Evolutionary conservation across 2,113 vertebrate genomes (phyloP).

Genomic region (Lichenostomus cassidix): DNA sequence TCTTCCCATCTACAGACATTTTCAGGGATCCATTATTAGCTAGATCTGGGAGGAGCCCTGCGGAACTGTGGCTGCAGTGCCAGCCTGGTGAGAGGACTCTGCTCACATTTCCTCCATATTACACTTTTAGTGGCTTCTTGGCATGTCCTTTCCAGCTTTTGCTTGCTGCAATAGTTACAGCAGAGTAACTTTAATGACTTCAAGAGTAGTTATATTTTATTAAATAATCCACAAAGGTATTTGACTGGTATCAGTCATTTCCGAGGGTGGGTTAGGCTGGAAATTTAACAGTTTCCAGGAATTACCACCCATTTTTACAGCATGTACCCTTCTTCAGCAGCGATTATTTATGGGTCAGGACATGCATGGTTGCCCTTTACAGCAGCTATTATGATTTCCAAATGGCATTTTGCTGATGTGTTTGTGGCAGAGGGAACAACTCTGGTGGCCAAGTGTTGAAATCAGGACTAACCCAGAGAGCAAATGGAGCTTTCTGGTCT

Average conservation of each 20-base stretch:
- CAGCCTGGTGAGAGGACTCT: not conserved
- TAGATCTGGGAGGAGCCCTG: not conserved
- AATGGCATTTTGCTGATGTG: constrained; percentile 6
- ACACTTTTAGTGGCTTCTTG: not conserved
- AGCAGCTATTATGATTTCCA: not conserved
- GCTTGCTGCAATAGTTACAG: not conserved
- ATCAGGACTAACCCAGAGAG: not conserved
- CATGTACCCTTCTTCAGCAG: not conserved
- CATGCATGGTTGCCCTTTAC: not conserved
- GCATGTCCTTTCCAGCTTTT: not conserved
- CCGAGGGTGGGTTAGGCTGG: not conserved
- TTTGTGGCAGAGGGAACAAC: constrained; percentile 4
- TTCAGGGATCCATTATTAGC: not conserved
- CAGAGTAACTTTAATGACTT: not conserved
- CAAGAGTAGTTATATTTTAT: not conserved
- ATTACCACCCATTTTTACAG: not conserved
- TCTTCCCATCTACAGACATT: not conserved
- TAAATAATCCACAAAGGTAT: not conserved
- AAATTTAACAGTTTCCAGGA: not conserved
- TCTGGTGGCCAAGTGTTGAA: constrained; percentile 7
- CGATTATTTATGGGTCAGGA: not conserved
- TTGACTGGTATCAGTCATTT: not conserved
- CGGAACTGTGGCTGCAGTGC: not conserved
- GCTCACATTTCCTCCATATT: not conserved
- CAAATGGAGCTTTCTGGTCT: not conserved